phyloP scores from a whole-genome alignment of 2,113 vertebrate genomes.

The Calonectris borealis region DNA sequence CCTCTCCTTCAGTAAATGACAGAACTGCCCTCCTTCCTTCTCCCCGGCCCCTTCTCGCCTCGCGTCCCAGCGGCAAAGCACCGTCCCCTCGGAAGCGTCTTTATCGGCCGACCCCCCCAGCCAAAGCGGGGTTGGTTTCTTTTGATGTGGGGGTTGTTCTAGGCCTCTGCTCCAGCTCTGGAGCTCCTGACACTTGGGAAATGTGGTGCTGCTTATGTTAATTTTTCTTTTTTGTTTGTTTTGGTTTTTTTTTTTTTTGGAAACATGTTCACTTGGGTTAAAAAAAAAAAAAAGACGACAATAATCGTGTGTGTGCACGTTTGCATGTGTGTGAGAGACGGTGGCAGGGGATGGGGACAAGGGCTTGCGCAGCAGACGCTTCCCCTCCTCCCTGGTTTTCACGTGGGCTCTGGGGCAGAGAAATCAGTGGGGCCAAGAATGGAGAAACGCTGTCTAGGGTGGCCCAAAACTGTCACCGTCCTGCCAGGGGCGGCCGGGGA shows the following conservation, averaged over 20 bases:
- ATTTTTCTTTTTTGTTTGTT: neutral
- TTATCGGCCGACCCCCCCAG: neutral
- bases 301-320: neutral
- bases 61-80: neutral
- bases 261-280: conserved; percentile 15
- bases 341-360: neutral
- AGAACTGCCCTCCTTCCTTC: neutral
- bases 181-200: conserved; percentile 30
- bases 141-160: neutral
- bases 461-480: neutral
- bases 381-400: neutral
- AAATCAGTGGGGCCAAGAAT: neutral
- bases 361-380: too few relatives aligned
- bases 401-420: neutral
- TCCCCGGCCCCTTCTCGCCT: neutral
- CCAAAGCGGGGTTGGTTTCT: neutral
- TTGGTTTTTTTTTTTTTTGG: neutral
- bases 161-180: neutral
- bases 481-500: neutral
- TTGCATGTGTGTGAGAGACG: neutral
- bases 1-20: neutral
- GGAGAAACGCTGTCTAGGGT: neutral
- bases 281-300: neutral
- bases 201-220: conserved; percentile 14
- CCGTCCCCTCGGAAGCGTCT: neutral